Evolutionary conservation across 2,797 vertebrate species (phyloP).

Genomic region (Fratercula arctica): DNA sequence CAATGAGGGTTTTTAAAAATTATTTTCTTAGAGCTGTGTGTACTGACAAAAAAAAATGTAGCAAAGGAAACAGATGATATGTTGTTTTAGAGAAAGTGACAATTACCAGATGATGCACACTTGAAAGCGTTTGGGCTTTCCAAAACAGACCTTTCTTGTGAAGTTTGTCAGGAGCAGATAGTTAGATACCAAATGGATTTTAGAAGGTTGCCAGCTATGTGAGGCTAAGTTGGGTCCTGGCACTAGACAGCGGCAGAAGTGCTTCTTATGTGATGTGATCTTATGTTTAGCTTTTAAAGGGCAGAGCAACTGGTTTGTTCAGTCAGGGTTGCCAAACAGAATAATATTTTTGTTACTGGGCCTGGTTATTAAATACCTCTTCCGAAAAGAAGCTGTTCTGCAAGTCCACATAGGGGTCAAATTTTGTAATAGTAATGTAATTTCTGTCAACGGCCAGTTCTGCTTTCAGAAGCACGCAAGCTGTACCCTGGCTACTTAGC

Average conservation of each 20-base stretch:
- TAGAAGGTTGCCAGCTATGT: neutral
- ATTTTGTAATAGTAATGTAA: neutral
- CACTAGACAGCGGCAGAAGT: neutral
- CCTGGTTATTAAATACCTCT: neutral
- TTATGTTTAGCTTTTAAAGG: neutral
- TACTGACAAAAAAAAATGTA: neutral
- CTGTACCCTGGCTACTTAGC: neutral
- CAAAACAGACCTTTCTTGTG: neutral
- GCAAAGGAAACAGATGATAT: neutral
- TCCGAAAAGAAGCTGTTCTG: neutral
- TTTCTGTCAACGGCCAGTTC: neutral
- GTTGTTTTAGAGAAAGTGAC: neutral
- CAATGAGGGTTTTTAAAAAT: neutral
- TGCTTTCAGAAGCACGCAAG: neutral
- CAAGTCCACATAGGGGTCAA: neutral
- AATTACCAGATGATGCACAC: neutral
- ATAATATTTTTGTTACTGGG: neutral
- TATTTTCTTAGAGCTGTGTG: neutral
- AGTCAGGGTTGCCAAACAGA: slow-evolving; percentile 1
- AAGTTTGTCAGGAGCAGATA: neutral
- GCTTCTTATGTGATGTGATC: neutral
- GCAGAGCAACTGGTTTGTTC: slow-evolving; percentile 39
- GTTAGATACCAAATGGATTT: neutral
- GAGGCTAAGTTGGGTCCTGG: neutral
- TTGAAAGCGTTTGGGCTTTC: neutral